A percentile compares a stretch with the other conserved stretches of the same genome.
Conservation (phyloP, 2,113 vertebrate species). For the Thermophis baileyi region DNA sequence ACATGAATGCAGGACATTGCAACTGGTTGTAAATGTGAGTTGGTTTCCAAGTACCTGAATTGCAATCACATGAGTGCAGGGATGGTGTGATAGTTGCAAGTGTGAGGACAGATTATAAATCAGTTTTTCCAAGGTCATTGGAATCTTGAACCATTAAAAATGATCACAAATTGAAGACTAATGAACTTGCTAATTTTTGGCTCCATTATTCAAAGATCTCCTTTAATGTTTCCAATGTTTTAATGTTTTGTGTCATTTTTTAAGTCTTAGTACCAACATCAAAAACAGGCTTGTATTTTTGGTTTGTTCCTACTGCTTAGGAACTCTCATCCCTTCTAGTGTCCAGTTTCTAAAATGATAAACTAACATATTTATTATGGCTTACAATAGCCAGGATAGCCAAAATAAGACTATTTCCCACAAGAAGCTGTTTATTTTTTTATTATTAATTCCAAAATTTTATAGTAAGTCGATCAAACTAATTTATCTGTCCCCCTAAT, state of each 20-base stretch:
- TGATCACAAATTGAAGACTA: background rate
- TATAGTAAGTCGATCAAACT: background rate
- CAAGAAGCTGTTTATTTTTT: background rate
- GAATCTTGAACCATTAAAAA: background rate
- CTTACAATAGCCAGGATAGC: background rate
- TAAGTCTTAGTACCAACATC: background rate
- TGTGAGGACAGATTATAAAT: background rate
- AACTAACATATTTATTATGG: background rate
- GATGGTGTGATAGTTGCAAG: background rate
- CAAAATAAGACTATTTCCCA: background rate
- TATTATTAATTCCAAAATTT: background rate
- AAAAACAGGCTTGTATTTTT: background rate
- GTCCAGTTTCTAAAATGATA: background rate
- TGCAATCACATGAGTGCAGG: background rate
- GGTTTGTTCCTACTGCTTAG: background rate
- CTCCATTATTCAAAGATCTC: background rate
- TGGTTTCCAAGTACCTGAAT: background rate
- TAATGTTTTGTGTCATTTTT: background rate
- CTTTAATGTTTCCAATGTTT: background rate
- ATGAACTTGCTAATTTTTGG: background rate
- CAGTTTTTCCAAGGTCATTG: background rate
- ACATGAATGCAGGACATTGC: background rate
- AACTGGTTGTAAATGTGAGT: background rate
- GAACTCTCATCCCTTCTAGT: background rate
- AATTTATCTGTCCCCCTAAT: background rate